Conservation (phyloP, 2,888 invertebrate species). For the Pachymerium ferrugineum region DNA sequence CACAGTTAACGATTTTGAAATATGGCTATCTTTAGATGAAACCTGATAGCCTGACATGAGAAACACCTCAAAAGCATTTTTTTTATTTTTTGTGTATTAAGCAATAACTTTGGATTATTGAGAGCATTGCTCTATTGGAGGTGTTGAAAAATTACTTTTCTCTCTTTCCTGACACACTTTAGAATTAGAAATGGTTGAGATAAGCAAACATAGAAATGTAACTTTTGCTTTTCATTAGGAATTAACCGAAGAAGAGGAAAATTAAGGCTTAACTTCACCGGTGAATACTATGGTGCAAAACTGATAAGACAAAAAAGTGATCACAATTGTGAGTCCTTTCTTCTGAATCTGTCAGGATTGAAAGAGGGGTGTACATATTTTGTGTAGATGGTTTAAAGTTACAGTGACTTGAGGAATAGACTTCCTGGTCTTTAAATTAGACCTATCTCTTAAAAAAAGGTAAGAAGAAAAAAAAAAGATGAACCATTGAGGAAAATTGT, state of each 20-base stretch:
- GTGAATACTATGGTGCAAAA: no score
- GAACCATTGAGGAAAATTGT: neutral
- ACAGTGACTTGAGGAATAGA: neutral
- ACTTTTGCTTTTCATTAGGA: no score
- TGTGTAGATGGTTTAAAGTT: neutral
- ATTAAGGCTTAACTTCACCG: no score
- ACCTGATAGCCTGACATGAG: neutral
- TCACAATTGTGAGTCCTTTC: no score
- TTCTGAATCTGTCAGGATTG: neutral
- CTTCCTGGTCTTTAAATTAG: neutral
- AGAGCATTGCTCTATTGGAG: neutral
- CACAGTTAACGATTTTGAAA: neutral
- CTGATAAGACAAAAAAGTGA: no score
- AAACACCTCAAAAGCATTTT: neutral
- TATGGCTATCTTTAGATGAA: neutral
- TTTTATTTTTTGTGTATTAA: neutral
- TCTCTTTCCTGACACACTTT: no score
- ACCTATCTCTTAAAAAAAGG: neutral
- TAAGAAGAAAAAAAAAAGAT: neutral
- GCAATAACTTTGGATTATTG: neutral
- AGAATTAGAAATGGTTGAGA: no score
- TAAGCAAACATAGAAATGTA: no score
- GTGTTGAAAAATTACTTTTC: neutral
- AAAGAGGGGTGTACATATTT: neutral
- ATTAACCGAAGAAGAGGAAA: no score